A percentile compares a stretch with the other conserved stretches of the same genome.
These are phyloP conservation scores for Dicycla oo DNA, from an alignment of 2,888 invertebrate species.

Conservation along the genomic window DNA sequence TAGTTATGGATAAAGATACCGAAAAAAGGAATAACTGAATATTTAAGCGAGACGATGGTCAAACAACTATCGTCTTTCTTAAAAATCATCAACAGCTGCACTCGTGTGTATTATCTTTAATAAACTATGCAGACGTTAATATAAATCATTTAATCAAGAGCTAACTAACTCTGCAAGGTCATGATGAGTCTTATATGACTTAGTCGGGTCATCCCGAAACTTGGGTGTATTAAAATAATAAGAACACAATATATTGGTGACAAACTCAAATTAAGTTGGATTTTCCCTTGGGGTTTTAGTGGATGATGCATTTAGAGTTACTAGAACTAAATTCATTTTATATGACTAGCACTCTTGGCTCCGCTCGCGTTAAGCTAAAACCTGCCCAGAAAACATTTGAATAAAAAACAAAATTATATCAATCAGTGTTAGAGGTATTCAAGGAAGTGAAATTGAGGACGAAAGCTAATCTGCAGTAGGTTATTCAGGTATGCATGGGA, in stretches of 20 bases:
- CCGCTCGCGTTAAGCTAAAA: too few relatives aligned
- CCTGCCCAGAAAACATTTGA: not conserved
- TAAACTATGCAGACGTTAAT: not conserved
- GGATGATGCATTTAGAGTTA: not conserved
- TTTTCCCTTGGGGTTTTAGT: not conserved
- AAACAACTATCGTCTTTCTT: not conserved
- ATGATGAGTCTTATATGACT: not conserved
- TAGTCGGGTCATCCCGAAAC: not conserved
- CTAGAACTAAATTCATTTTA: too few relatives aligned
- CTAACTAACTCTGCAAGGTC: not conserved
- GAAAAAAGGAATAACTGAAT: not conserved
- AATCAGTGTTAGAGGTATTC: not conserved
- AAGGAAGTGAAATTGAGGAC: constrained; percentile 38
- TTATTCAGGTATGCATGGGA: constrained; percentile 37
- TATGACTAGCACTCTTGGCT: not conserved
- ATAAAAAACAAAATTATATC: not conserved
- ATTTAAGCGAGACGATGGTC: too few relatives aligned
- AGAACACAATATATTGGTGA: not conserved
- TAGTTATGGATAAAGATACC: too few relatives aligned
- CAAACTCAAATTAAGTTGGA: not conserved
- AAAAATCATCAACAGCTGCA: not conserved
- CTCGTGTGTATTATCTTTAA: not conserved
- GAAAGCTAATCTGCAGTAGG: constrained; percentile 12
- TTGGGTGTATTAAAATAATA: not conserved
- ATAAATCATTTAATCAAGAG: constrained; percentile 15